Base-by-base conservation (phyloP, 2,113 vertebrate genomes). In the Picathartes gymnocephalus region DNA sequence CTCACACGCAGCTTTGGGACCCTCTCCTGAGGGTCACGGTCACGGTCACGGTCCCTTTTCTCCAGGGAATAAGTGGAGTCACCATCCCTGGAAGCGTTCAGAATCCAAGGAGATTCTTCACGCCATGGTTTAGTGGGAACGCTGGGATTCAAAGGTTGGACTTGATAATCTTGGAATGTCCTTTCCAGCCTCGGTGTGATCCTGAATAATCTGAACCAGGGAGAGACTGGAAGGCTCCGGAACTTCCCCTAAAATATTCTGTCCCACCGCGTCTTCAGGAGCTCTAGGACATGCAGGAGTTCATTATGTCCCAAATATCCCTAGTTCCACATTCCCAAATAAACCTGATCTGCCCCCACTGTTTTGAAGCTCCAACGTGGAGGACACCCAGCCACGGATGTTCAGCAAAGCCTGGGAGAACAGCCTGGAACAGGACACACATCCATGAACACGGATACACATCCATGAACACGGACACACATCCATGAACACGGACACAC, bases 371-470 rank as follows among this genome's bases (percentile, higher is more conserved):
- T 65, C 51, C 56, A 84, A 69, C 0, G 0, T 9, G 35, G 65
- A 65, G 76, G 42, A 53, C 25, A 51, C 8, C 18, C 6, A 27
- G n/a, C 47, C 42, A 35, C 0, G 11, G 35, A 17, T 9, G 7
- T 12, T 31, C 8, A 53, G 47, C 81, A 79, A 48, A 71, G 56
- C 44, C 65, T 74, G 50, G 80, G 82, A 78, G 80, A 39, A 70
- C 9, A 30, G 74, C 15, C 13, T 81, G 82, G 65, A 92, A 66
- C 13, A 37, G 30, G 77, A 25, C 31, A 65, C 40, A 45, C 30
- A 12, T 8, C 42, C 30, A 45, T 9, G 0, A 6, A n/a, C 0
- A 5, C 4, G 40, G 62, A 65, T 30, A 65, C 22, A n/a, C 10
- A n/a, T 5, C 42, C 15, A 18, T 24, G 1, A 4, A 19, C 1